Evolutionary conservation across 2,113 vertebrate genomes (phyloP).

Genomic region (Pachyramphus minor): DNA sequence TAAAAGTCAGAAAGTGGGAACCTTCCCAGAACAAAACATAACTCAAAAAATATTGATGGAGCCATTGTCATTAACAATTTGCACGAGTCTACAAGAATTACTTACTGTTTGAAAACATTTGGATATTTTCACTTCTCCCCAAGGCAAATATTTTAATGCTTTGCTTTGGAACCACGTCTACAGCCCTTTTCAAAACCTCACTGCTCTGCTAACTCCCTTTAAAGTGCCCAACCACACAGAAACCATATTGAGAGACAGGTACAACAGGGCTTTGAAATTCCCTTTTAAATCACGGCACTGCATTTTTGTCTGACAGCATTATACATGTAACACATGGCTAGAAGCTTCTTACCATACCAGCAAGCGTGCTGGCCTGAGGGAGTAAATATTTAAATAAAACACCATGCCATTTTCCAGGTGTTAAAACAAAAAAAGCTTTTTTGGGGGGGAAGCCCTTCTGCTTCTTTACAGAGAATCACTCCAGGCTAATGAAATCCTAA

Average conservation of each 20-base stretch:
- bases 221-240: neutral
- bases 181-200: neutral
- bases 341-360: neutral
- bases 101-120: neutral
- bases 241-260: neutral
- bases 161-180: neutral
- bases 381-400: neutral
- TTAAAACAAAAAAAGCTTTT: no score
- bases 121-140: neutral
- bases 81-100: neutral
- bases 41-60: neutral
- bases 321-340: neutral
- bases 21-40: neutral
- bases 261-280: neutral
- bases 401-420: neutral
- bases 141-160: neutral
- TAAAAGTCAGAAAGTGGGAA: neutral
- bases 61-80: neutral
- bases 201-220: neutral
- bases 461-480: neutral
- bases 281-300: neutral
- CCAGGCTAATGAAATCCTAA: neutral
- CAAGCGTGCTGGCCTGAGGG: neutral
- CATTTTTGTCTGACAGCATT: neutral
- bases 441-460: neutral